phyloP scores from a whole-genome alignment of 2,888 invertebrate genomes.

The Bimastos eiseni region DNA sequence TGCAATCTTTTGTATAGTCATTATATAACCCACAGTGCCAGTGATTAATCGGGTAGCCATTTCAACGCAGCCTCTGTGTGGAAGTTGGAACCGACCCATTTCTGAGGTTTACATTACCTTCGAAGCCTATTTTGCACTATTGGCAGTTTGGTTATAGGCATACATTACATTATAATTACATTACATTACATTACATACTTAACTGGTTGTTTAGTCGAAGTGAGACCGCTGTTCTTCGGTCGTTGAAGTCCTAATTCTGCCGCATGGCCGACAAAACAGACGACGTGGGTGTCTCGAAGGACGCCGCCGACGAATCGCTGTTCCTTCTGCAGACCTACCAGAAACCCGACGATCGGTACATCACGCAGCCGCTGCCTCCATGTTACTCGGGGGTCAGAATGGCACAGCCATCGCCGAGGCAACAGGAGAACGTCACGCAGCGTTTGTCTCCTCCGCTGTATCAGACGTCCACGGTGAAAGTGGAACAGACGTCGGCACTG shows the following conservation, averaged over 20 bases:
- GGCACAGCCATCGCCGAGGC: background rate
- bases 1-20: no score
- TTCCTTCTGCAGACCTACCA: background rate
- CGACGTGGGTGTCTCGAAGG: background rate
- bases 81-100: no score
- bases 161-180: no score
- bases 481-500: background rate
- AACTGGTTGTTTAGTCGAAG: background rate
- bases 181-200: no score
- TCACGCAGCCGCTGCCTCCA: background rate
- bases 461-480: background rate
- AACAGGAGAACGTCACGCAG: background rate
- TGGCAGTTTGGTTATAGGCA: no score
- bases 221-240: background rate
- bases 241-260: background rate
- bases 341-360: background rate
- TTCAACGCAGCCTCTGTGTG: no score
- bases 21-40: no score
- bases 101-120: no score
- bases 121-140: no score
- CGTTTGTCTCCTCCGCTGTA: background rate
- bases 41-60: no score
- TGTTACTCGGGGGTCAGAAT: background rate
- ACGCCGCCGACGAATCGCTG: background rate
- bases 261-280: background rate